Base-by-base conservation (phyloP, 2,113 vertebrate species). In the Gymnogyps californianus region DNA sequence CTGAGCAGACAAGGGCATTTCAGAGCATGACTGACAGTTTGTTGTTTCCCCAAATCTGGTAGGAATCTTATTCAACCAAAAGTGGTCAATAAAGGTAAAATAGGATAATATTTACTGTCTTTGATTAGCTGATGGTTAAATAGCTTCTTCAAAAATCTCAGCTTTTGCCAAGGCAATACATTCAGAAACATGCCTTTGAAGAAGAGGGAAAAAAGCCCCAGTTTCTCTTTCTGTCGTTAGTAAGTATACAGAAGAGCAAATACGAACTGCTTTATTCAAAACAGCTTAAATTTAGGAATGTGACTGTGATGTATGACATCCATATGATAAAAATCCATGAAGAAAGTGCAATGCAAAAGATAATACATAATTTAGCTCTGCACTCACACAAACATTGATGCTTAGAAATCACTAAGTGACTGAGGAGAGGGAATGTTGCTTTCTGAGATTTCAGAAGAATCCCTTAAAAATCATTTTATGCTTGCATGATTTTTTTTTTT, bases 111-210 rank as follows among this genome's bases (percentile, higher is more conserved):
- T 95, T 83, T 70, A 96, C 61, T 71, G 42, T 3, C 90, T 94
- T 95, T 86, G 76, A 83, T 80, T 21, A 94, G 52, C 36, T 94
- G n/a, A 54, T 84, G 44, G 62, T 47, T 95, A 77, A 93, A 92
- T 28, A 91, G 61, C 57, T 88, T 88, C 91, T 78, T 95, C 70
- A 84, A 78, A 95, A 96, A 80, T 75, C 36, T 78, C 75, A 26
- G 58, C 25, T 80, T 93, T 94, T 80, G 24, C 75, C 38, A 81
- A 79, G 64, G 65, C 36, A 78, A 74, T 64, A 69, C 32, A 61
- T 84, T 87, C 67, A 77, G 83, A 95, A 75, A 71, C 28, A 34
- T 17, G 24, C 18, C 52, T 94, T 84, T 76, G 64, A 87, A 93
- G 31, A 62, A 76, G 25, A 24, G 17, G 21, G 7, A 29, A 34